Conservation (phyloP, 2,113 vertebrate species). For the Argyrosomus japonicus region DNA sequence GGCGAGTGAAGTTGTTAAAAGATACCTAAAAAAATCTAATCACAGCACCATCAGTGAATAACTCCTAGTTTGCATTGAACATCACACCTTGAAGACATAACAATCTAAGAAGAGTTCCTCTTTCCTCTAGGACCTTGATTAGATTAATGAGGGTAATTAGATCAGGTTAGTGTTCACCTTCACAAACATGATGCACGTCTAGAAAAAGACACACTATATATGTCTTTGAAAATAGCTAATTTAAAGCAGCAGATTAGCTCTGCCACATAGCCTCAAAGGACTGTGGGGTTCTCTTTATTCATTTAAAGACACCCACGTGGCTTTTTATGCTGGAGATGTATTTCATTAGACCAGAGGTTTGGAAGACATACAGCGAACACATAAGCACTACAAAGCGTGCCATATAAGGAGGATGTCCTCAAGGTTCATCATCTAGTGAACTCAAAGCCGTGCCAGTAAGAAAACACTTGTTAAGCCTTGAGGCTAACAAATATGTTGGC, state of each 20-base stretch:
- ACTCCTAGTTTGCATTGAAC: neutral
- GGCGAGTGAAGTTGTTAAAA: neutral
- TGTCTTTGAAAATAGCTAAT: slow-evolving; percentile 56
- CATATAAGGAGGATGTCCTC: slow-evolving; percentile 10
- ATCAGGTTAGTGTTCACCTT: slow-evolving; percentile 24
- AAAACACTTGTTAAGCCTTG: slow-evolving; percentile 32
- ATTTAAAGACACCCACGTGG: slow-evolving; percentile 71
- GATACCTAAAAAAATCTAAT: neutral
- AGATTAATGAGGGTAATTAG: slow-evolving; percentile 37
- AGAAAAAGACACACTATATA: neutral
- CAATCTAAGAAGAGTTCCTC: neutral
- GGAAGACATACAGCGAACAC: slow-evolving; percentile 35
- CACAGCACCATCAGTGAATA: neutral
- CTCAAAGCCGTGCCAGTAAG: slow-evolving; percentile 41
- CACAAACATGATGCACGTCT: slow-evolving; percentile 14
- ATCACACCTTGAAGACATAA: neutral
- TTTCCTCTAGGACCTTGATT: slow-evolving; percentile 13
- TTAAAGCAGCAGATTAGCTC: slow-evolving; percentile 64
- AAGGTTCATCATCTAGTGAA: slow-evolving; percentile 46
- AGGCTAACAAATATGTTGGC: slow-evolving; percentile 43
- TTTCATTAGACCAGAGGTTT: slow-evolving; percentile 72
- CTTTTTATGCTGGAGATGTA: slow-evolving; percentile 61
- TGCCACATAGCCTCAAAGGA: slow-evolving; percentile 56
- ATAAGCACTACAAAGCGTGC: neutral
- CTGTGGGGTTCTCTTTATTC: slow-evolving; percentile 68